Evolutionary conservation across 1,140 invertebrate genomes (phyloP).

Genomic region (Saxidomus purpurata): DNA sequence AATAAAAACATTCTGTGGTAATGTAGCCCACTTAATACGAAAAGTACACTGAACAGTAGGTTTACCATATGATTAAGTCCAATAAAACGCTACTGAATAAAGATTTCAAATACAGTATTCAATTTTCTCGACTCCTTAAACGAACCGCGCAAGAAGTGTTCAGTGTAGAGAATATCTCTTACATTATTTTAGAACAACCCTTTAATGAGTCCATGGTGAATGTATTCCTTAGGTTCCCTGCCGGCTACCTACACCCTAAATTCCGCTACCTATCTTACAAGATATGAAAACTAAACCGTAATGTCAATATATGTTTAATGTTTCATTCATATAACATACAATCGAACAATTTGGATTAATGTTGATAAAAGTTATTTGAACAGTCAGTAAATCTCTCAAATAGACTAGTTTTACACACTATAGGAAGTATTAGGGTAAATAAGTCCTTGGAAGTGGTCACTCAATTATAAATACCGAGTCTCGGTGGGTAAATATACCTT

Average conservation of each 20-base stretch:
- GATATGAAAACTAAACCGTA: constrained; percentile 30
- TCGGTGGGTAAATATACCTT: background rate
- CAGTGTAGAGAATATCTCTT: no score
- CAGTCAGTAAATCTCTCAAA: constrained; percentile 52
- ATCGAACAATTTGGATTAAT: constrained; percentile 53
- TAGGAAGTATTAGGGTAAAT: constrained; percentile 32
- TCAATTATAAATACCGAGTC: background rate
- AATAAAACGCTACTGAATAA: no score
- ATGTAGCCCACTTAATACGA: background rate
- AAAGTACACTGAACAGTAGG: background rate
- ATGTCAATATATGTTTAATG: constrained; percentile 57
- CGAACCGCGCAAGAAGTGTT: no score
- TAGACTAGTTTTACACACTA: constrained; percentile 27
- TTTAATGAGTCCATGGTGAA: no score
- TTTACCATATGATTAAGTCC: background rate
- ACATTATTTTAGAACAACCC: no score
- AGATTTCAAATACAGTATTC: no score
- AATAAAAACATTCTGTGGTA: background rate
- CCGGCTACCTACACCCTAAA: background rate
- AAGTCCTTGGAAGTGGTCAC: background rate
- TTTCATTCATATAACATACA: constrained; percentile 57
- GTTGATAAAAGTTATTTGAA: constrained; percentile 60
- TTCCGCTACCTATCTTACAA: constrained; percentile 4
- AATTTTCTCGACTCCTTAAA: no score
- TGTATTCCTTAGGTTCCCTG: no score